Percentiles rank a stretch among this genome's conserved stretches.
phyloP scores from a whole-genome alignment of 2,888 invertebrate species.

The Aquatica leii region DNA sequence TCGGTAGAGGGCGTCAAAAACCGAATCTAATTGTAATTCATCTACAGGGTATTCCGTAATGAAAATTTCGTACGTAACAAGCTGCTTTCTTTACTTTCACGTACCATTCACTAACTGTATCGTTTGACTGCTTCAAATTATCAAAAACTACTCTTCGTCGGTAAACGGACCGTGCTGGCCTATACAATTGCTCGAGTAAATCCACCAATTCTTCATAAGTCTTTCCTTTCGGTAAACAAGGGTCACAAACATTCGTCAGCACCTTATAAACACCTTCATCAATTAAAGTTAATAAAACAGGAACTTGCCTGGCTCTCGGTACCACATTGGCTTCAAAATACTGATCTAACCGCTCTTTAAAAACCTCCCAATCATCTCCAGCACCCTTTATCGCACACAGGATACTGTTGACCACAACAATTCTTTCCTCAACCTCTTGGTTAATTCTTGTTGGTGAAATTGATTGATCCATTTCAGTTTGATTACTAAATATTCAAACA shows the following conservation, averaged over 20 bases:
- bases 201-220: background rate
- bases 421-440: too few species aligned
- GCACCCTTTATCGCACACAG: slow-evolving; percentile 18
- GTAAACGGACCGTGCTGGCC: background rate
- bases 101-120: slow-evolving; percentile 8
- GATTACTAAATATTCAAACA: too few species aligned
- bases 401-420: background rate
- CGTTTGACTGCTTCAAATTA: background rate
- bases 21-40: too few species aligned
- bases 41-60: too few species aligned
- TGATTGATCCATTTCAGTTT: too few species aligned
- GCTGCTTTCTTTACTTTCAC: too few species aligned
- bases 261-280: slow-evolving; percentile 33
- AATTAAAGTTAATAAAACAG: slow-evolving; percentile 36
- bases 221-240: slow-evolving; percentile 37
- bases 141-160: background rate
- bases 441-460: too few species aligned
- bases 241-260: slow-evolving; percentile 37
- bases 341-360: slow-evolving; percentile 38
- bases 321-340: slow-evolving; percentile 39
- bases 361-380: slow-evolving; percentile 28
- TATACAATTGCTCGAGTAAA: background rate
- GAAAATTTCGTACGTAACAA: too few species aligned
- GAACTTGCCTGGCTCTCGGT: slow-evolving; percentile 34
- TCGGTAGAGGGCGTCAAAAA: too few species aligned